A percentile compares a stretch with the other conserved stretches of the same genome.
Evolutionary conservation across 2,113 vertebrate species (phyloP).

Genomic region (Xiphophorus maculatus): DNA sequence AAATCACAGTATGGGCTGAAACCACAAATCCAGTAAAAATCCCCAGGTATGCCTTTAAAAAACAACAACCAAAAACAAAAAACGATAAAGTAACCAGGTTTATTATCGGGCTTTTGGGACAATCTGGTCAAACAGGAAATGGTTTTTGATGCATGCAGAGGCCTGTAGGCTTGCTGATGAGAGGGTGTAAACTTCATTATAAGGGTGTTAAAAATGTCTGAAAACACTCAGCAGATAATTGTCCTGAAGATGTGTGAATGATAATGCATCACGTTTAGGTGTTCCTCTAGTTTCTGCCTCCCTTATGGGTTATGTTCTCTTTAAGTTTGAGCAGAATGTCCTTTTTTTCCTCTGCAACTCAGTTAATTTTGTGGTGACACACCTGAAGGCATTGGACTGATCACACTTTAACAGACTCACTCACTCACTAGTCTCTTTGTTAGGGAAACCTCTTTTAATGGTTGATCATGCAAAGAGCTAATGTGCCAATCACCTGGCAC

Average conservation of each 20-base stretch:
- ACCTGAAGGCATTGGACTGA: not conserved
- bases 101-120: constrained; percentile 1
- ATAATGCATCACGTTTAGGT: constrained; percentile 50
- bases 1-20: not conserved
- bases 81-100: not conserved
- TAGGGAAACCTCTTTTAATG: too few relatives aligned
- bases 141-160: constrained; percentile 22
- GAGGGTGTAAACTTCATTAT: constrained; percentile 68
- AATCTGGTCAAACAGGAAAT: constrained; percentile 30
- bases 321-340: not conserved
- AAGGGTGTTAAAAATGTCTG: constrained; percentile 45
- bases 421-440: not conserved
- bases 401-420: not conserved
- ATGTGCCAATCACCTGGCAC: too few relatives aligned
- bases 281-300: constrained; percentile 5
- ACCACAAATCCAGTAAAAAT: not conserved
- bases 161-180: constrained; percentile 27
- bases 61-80: too few relatives aligned
- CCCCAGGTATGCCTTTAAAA: not conserved
- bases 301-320: not conserved
- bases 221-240: constrained; percentile 55
- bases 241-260: constrained; percentile 62
- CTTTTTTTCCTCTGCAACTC: too few relatives aligned
- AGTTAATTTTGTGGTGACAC: not conserved
- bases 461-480: too few relatives aligned